Conservation (phyloP, 2,797 vertebrate species). For the Lepus townsendii region DNA sequence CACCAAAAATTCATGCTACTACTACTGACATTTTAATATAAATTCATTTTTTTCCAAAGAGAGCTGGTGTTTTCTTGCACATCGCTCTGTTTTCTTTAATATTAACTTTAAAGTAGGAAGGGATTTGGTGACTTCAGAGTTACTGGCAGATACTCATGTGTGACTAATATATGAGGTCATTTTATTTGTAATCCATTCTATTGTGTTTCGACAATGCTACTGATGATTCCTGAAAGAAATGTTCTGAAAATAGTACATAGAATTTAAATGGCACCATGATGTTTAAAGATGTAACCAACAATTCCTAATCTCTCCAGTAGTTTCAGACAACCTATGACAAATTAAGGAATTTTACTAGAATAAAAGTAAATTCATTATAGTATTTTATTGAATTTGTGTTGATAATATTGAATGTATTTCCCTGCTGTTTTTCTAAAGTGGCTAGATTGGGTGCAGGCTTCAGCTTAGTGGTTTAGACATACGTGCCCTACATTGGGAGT, state of each 20-base stretch:
- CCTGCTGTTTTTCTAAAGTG: constrained; percentile 46
- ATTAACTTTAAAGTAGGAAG: background rate
- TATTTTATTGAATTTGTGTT: background rate
- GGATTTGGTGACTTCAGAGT: background rate
- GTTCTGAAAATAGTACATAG: background rate
- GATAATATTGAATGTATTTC: background rate
- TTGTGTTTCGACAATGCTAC: background rate
- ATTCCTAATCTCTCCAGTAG: background rate
- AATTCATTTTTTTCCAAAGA: background rate
- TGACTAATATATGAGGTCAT: background rate
- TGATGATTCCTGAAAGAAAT: constrained; percentile 31
- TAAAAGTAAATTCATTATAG: constrained; percentile 22
- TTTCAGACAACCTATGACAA: background rate
- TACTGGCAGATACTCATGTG: background rate
- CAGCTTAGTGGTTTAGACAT: too few relatives aligned
- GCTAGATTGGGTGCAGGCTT: background rate
- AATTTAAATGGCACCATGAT: background rate
- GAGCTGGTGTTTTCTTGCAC: background rate
- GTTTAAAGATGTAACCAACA: background rate
- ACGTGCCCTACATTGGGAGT: too few relatives aligned
- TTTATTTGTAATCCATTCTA: constrained; percentile 34
- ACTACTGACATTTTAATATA: background rate
- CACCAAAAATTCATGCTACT: background rate
- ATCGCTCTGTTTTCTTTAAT: background rate
- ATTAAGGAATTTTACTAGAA: background rate